Percentiles rank a stretch among this genome's conserved stretches.
phyloP scores from a whole-genome alignment of 2,888 invertebrate genomes.

The Trachelus iudaicus region DNA sequence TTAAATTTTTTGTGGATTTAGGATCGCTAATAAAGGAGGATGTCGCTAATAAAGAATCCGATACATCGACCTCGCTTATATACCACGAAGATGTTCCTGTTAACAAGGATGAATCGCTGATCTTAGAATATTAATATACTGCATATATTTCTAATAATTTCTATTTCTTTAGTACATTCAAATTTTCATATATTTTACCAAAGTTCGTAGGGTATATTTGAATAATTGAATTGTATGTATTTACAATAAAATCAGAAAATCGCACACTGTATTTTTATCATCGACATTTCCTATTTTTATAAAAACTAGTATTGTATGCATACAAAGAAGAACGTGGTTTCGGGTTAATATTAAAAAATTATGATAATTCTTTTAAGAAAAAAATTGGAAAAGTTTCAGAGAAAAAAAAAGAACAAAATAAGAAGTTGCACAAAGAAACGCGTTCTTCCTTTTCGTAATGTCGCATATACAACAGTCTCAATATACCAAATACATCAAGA shows the following conservation, averaged over 20 bases:
- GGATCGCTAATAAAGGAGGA: not conserved
- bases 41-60: not conserved
- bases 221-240: not conserved
- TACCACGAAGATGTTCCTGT: not conserved
- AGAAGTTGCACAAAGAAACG: not conserved
- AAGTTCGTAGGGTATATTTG: not conserved
- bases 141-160: not conserved
- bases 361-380: not conserved
- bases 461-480: not conserved
- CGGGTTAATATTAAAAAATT: not conserved
- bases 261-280: not conserved
- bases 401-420: not conserved
- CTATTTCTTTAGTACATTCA: not conserved
- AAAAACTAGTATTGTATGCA: not conserved
- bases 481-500: not conserved
- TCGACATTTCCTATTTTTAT: not conserved
- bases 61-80: not conserved
- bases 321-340: not conserved
- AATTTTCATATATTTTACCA: not conserved
- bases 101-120: not conserved
- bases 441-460: not conserved
- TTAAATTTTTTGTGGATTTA: not conserved
- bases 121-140: not conserved
- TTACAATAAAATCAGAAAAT: not conserved
- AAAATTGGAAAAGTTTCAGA: not conserved